These are phyloP conservation scores for Etheostoma spectabile DNA, from an alignment of 2,113 vertebrate species.

Conservation along the genomic window DNA sequence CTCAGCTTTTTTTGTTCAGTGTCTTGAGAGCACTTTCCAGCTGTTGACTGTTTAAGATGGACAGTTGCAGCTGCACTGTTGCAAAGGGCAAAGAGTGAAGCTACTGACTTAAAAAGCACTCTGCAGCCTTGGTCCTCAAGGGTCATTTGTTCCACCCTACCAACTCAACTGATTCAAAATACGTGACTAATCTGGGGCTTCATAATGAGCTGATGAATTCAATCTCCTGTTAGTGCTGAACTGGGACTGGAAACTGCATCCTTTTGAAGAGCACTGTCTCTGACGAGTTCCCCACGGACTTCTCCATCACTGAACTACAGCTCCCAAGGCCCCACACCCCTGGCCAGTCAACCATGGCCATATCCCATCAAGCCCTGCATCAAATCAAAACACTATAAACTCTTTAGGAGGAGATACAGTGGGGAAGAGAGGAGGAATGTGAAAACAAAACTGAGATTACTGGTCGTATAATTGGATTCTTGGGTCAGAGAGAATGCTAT, in stretches of 20 bases:
- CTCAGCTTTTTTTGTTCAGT: slow-evolving; percentile 51
- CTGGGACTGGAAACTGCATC: slow-evolving; percentile 75
- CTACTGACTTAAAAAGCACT: slow-evolving; percentile 55
- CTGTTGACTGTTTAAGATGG: slow-evolving; percentile 55
- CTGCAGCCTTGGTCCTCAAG: slow-evolving; percentile 67
- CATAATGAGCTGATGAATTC: slow-evolving; percentile 82
- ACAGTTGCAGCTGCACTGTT: slow-evolving; percentile 54
- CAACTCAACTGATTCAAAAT: slow-evolving; percentile 74
- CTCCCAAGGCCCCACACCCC: slow-evolving; percentile 72
- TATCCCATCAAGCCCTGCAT: slow-evolving; percentile 77
- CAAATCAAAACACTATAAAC: slow-evolving; percentile 82
- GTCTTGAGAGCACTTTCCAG: slow-evolving; percentile 52
- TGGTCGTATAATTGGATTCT: slow-evolving; percentile 82
- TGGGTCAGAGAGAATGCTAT: slow-evolving; percentile 78
- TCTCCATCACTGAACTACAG: slow-evolving; percentile 75
- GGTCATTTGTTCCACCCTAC: slow-evolving; percentile 76
- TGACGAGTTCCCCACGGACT: slow-evolving; percentile 74
- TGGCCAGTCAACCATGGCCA: slow-evolving; percentile 73
- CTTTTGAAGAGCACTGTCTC: slow-evolving; percentile 66
- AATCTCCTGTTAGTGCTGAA: slow-evolving; percentile 80
- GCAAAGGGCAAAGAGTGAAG: slow-evolving; percentile 53
- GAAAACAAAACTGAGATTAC: slow-evolving; percentile 70
- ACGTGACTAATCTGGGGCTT: slow-evolving; percentile 73
- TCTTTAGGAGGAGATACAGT: slow-evolving; percentile 76
- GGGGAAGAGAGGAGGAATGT: slow-evolving; percentile 61